Evolutionary conservation across 2,797 vertebrate species (phyloP), one percentile per base, ranked within the genome.

Genomic region (Eremophila alpestris): DNA sequence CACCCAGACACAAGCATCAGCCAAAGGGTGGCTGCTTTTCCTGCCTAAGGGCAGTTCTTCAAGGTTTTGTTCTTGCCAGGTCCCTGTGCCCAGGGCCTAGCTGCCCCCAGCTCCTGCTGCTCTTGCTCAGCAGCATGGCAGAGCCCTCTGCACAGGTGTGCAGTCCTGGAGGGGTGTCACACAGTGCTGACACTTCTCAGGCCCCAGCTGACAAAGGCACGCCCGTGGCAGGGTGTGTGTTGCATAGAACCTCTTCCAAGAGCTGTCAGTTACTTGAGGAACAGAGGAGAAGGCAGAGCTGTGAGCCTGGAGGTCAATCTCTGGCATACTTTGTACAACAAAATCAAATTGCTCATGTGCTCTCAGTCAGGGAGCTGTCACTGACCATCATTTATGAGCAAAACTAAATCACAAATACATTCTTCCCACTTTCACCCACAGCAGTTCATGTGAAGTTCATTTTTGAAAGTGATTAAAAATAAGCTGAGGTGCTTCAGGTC

Each of bases 131-230:
- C 77, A 77, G 87, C 49, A 4, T 1, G 0, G 52, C 41, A 40
- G 38, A 30, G 52, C 69, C 30, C 41, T 46, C 7, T 32, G 68
- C 11, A 9, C 2, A 0, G 0, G 10, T 15, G 2, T 24, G 16
- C 5, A 4, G 52, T 23, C 56, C 76, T 34, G 34, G 29, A 34
- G 24, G 26, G 9, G 1, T 32, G 45, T 34, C 64, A 11, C 5
- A 1, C 62, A 11, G 34, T 14, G 2, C 24, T 30, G 51, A 5
- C 36, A 5, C 43, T 4, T 18, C 65, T 60, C n/a, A 1, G 6
- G 14, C 26, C 52, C 60, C 22, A 16, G n/a, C 34, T 83, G 83
- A 36, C 22, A 34, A 9, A 43, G 26, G 41, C 21, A 13, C 0
- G 0, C 5, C 0, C 20, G 5, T 48, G 36, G 54, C 69, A 79